Conservation (phyloP, 2,888 invertebrate genomes). For the Acholoe squamosa region DNA sequence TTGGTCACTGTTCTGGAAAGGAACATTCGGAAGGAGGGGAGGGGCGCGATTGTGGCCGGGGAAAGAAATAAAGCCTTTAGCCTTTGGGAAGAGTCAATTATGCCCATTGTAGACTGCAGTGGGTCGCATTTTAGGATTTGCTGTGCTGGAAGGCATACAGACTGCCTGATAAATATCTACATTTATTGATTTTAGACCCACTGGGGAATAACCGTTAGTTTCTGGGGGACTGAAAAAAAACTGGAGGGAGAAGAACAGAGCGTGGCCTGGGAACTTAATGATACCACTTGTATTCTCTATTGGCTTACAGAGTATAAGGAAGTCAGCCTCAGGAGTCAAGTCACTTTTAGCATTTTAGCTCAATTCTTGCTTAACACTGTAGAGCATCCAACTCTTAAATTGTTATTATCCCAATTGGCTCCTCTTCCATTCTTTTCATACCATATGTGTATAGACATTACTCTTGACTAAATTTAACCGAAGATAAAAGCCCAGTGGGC, state of each 20-base stretch:
- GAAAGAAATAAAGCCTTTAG: not conserved
- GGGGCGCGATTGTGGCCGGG: not conserved
- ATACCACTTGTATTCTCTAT: no score
- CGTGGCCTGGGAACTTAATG: not conserved
- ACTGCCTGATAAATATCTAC: not conserved
- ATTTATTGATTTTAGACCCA: not conserved
- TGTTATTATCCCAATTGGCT: no score
- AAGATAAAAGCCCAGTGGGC: no score
- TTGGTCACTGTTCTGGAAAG: not conserved
- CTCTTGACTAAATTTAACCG: no score
- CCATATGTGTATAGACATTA: no score
- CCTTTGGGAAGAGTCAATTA: not conserved
- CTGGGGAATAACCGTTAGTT: not conserved
- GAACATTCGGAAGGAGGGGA: not conserved
- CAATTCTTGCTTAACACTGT: no score
- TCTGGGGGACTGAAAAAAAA: not conserved
- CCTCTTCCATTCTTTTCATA: no score
- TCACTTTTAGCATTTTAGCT: no score
- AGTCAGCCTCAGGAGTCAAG: no score
- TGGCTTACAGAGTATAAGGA: no score
- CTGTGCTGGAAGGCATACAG: not conserved
- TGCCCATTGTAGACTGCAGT: not conserved
- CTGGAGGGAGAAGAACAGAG: not conserved
- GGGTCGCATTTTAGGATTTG: constrained; percentile 36
- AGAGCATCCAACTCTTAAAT: no score